These are phyloP conservation scores for Danaus chrysippus DNA, from an alignment of 2,888 invertebrate genomes.

Conservation along the genomic window DNA sequence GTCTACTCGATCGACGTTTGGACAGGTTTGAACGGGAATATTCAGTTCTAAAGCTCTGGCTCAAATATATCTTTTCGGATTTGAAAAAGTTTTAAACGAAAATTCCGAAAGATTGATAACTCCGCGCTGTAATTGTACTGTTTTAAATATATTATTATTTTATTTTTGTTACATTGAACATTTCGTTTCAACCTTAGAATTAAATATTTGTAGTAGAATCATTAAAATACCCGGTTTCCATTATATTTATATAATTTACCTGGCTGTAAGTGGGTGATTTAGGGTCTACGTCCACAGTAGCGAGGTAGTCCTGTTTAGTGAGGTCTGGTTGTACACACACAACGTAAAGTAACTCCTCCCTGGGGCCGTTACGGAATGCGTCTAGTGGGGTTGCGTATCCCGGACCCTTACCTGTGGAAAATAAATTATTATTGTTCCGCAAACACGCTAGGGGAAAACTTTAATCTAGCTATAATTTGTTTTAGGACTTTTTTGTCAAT, in stretches of 20 bases:
- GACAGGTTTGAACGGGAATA: slow-evolving; percentile 33
- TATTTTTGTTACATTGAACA: neutral
- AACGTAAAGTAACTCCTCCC: slow-evolving; percentile 94
- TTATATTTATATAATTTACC: slow-evolving; percentile 63
- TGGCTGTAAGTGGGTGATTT: slow-evolving; percentile 89
- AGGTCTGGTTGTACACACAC: slow-evolving; percentile 89
- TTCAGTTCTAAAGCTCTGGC: slow-evolving; percentile 30
- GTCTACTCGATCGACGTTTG: slow-evolving; percentile 36
- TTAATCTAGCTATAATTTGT: slow-evolving; percentile 6
- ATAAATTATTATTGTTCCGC: slow-evolving; percentile 27
- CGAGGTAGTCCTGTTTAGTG: slow-evolving; percentile 90
- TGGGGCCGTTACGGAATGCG: slow-evolving; percentile 89
- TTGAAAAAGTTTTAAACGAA: slow-evolving; percentile 12
- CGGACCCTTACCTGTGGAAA: slow-evolving; percentile 76
- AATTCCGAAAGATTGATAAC: too few species aligned
- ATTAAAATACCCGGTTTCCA: neutral
- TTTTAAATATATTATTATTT: neutral
- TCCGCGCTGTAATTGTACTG: neutral
- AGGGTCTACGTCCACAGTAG: slow-evolving; percentile 95
- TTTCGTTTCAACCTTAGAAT: too few species aligned
- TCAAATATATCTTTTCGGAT: slow-evolving; percentile 29
- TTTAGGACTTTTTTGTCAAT: slow-evolving; percentile 1
- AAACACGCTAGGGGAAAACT: slow-evolving; percentile 24
- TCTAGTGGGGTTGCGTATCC: slow-evolving; percentile 89
- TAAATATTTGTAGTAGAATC: too few species aligned